Evolutionary conservation across 2,888 invertebrate genomes (phyloP).

Genomic region (Drosophila kanekoi): DNA sequence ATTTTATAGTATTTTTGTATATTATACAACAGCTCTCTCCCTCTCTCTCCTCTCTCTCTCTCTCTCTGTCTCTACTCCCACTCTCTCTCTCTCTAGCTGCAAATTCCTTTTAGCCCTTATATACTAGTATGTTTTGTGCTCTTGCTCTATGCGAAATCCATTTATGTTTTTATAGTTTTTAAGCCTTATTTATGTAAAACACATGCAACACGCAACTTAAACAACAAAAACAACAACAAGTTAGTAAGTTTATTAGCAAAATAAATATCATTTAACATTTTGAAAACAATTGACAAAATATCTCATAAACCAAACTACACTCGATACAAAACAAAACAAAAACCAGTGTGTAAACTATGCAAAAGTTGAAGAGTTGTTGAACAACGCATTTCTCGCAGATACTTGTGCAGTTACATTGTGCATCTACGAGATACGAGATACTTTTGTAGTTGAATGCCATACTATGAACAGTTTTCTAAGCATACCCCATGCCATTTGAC

Average conservation of each 20-base stretch:
- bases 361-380: slow-evolving; percentile 55
- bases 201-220: slow-evolving; percentile 62
- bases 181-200: slow-evolving; percentile 71
- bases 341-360: slow-evolving; percentile 52
- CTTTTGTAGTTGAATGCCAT: slow-evolving; percentile 57
- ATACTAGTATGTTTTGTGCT: slow-evolving; percentile 42
- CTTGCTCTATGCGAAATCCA: slow-evolving; percentile 60
- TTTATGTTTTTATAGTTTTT: slow-evolving; percentile 78
- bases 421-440: slow-evolving; percentile 50
- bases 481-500: slow-evolving; percentile 45
- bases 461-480: slow-evolving; percentile 49
- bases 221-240: slow-evolving; percentile 52
- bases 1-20: slow-evolving; percentile 69
- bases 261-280: slow-evolving; percentile 67
- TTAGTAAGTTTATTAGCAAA: slow-evolving; percentile 78
- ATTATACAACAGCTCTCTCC: slow-evolving; percentile 64
- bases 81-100: slow-evolving; percentile 8
- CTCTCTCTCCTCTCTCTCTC: slow-evolving; percentile 24
- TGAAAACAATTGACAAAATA: slow-evolving; percentile 22
- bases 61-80: slow-evolving; percentile 9
- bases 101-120: background rate
- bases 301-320: slow-evolving; percentile 25
- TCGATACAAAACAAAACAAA: slow-evolving; percentile 11
- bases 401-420: slow-evolving; percentile 12
- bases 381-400: slow-evolving; percentile 32